Evolutionary conservation across 2,888 invertebrate species (phyloP).

Genomic region (Dolomedes plantarius): DNA sequence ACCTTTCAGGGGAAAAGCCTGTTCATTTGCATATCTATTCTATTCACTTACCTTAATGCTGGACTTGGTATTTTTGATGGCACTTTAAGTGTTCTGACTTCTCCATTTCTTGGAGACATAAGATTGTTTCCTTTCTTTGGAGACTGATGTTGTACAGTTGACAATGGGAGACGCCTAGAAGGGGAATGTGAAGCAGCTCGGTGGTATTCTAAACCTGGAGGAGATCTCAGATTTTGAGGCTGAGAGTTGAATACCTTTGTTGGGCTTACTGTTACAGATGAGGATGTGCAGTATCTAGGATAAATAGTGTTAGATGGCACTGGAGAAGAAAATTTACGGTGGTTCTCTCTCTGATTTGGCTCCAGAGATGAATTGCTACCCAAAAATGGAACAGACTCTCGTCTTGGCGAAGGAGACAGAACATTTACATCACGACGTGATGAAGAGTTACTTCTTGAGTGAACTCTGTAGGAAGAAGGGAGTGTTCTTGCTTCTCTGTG

Average conservation of each 20-base stretch:
- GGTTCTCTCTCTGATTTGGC: neutral
- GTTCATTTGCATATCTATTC: too few species aligned
- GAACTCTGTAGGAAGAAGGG: slow-evolving; percentile 54
- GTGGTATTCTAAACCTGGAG: slow-evolving; percentile 26
- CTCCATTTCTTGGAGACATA: slow-evolving; percentile 28
- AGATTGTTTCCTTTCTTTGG: slow-evolving; percentile 43
- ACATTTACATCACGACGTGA: slow-evolving; percentile 15
- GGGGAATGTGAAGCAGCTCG: slow-evolving; percentile 47
- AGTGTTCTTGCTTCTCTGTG: slow-evolving; percentile 33
- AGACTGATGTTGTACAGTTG: slow-evolving; percentile 43
- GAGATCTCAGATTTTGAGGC: neutral
- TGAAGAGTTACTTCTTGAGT: slow-evolving; percentile 35
- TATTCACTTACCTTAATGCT: slow-evolving; percentile 40
- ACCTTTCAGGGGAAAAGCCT: too few species aligned
- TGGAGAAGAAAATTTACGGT: slow-evolving; percentile 22
- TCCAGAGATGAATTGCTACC: slow-evolving; percentile 3
- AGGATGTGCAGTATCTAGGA: slow-evolving; percentile 28
- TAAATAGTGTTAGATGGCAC: slow-evolving; percentile 28
- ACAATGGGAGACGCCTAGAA: slow-evolving; percentile 35
- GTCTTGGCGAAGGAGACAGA: slow-evolving; percentile 30
- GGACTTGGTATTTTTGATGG: slow-evolving; percentile 55
- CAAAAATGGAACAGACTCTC: slow-evolving; percentile 40
- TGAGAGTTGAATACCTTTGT: slow-evolving; percentile 10
- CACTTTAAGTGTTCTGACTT: slow-evolving; percentile 18
- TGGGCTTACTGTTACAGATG: slow-evolving; percentile 35